Percentiles rank a stretch among this genome's conserved stretches.
Evolutionary conservation across 2,888 invertebrate genomes (phyloP).

Genomic region (Erynnis tages): DNA sequence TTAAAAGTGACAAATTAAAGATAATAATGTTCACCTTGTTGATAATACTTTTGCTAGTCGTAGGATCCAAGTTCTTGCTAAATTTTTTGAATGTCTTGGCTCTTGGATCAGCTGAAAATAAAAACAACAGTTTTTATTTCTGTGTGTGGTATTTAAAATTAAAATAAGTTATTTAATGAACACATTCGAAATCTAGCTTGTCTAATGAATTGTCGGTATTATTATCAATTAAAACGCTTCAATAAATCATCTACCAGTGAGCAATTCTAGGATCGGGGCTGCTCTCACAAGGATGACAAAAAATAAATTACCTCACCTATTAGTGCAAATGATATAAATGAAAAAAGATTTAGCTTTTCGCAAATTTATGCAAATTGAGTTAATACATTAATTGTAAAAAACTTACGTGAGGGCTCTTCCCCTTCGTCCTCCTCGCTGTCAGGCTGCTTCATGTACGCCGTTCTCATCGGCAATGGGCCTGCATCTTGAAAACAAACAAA

Average conservation of each 20-base stretch:
- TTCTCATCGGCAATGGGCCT: slow-evolving; percentile 5
- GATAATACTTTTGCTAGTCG: slow-evolving; percentile 61
- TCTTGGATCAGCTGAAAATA: slow-evolving; percentile 31
- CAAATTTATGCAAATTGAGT: no score
- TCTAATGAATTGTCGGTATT: no score
- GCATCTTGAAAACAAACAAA: slow-evolving; percentile 2
- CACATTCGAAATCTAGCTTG: no score
- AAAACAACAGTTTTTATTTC: neutral
- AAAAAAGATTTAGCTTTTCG: no score
- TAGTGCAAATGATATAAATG: no score
- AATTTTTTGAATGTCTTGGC: slow-evolving; percentile 41
- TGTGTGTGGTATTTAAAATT: neutral
- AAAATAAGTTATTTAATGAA: no score
- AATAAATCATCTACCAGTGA: no score
- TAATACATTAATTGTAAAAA: neutral
- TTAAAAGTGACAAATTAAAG: no score
- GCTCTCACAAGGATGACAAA: no score
- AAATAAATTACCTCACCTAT: no score
- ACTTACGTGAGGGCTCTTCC: slow-evolving; percentile 4
- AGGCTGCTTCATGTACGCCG: neutral
- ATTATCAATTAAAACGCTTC: no score
- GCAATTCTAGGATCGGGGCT: no score
- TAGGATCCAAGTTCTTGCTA: slow-evolving; percentile 54
- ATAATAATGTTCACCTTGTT: slow-evolving; percentile 52
- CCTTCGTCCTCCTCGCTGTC: slow-evolving; percentile 6